Conservation (phyloP, 2,888 invertebrate genomes). For the Ormyrus labotus region DNA sequence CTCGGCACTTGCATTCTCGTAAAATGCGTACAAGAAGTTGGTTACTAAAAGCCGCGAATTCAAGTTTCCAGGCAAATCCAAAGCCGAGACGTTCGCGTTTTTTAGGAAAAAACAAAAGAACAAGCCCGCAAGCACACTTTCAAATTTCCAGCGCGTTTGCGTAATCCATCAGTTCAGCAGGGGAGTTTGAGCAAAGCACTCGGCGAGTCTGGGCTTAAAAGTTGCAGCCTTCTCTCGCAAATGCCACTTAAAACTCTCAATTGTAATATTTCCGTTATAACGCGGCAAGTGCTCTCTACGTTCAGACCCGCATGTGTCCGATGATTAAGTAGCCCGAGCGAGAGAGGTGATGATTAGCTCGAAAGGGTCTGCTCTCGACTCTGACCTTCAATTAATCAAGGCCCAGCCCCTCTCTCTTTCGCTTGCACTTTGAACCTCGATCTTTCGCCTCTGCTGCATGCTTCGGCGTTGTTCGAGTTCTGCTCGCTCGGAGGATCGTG, state of each 20-base stretch:
- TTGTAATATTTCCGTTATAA: constrained; percentile 44
- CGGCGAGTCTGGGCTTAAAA: too few species aligned
- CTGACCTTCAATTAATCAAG: constrained; percentile 51
- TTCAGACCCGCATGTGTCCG: constrained; percentile 16
- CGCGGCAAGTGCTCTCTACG: not conserved
- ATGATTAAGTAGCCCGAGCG: constrained; percentile 31
- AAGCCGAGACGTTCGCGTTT: too few species aligned
- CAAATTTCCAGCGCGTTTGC: too few species aligned
- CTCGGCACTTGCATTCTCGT: too few species aligned
- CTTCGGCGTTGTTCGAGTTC: not conserved
- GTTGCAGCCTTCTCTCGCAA: constrained; percentile 2
- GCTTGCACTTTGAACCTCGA: not conserved
- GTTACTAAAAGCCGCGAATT: too few species aligned
- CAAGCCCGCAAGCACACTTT: too few species aligned
- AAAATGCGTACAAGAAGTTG: too few species aligned
- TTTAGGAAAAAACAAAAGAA: too few species aligned
- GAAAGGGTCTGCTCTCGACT: constrained; percentile 36
- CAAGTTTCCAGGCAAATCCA: too few species aligned
- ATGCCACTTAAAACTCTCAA: constrained; percentile 32
- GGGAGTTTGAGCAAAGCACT: too few species aligned
- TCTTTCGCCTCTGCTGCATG: not conserved
- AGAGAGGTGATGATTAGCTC: constrained; percentile 42
- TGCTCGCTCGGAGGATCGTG: not conserved
- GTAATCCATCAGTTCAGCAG: too few species aligned
- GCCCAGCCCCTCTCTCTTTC: constrained; percentile 29